These are phyloP conservation scores for Burhinus bistriatus DNA, from an alignment of 2,113 vertebrate species.

Conservation along the genomic window DNA sequence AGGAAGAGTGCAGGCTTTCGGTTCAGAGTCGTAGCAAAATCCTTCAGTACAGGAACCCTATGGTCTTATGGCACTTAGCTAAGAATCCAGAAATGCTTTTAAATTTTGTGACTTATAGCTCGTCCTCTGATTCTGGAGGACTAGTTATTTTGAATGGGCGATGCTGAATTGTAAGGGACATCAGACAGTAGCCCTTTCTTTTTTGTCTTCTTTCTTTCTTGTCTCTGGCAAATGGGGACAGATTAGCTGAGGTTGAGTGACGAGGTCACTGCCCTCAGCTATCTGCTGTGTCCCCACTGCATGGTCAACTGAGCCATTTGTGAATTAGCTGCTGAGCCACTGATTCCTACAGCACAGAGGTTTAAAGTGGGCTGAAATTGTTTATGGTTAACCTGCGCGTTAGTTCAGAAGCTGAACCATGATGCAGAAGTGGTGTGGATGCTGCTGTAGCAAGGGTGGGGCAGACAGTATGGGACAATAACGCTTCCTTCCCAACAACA, in stretches of 20 bases:
- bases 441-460: background rate
- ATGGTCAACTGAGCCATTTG: constrained; percentile 53
- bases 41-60: background rate
- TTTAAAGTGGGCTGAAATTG: constrained; percentile 34
- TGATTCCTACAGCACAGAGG: constrained; percentile 2
- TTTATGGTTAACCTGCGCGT: constrained; percentile 32
- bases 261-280: constrained; percentile 50
- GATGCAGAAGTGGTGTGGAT: background rate
- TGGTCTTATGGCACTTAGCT: background rate
- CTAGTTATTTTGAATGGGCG: background rate
- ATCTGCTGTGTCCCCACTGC: constrained; percentile 38
- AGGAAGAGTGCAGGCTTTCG: background rate
- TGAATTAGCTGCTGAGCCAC: constrained; percentile 60
- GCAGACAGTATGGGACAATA: background rate
- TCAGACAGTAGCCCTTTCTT: constrained; percentile 21
- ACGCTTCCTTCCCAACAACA: background rate
- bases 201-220: background rate
- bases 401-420: background rate
- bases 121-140: background rate
- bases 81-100: background rate
- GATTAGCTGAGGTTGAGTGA: constrained; percentile 57
- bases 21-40: background rate
- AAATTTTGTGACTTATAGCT: background rate
- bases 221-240: constrained; percentile 49
- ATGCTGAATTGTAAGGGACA: background rate